Base-by-base conservation (phyloP, 2,113 vertebrate genomes). In the Xenopus laevis region DNA sequence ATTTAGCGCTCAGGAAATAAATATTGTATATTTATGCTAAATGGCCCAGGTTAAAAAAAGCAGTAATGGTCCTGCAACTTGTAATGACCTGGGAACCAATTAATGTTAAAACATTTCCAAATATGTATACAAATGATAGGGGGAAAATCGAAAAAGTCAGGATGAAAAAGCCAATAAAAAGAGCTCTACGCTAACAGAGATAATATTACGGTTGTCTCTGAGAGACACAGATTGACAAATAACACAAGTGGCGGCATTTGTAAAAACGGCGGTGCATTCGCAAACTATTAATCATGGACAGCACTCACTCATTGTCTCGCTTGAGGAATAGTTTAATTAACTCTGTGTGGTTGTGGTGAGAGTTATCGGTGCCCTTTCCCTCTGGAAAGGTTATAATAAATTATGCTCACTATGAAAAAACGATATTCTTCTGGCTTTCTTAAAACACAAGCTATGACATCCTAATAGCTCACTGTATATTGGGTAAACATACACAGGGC, bases 321-420 rank as follows among this genome's bases (percentile, higher is more conserved):
- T 16, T 68, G 72, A 67, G 55, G 59, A 60, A 67, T 74, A 13
- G 64, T 61, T 74, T 74, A 74, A 74, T 74, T 74, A 74, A 74
- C 65, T 74, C 44, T 74, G 27, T 27, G 23, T 40, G 30, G 30
- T 40, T 64, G 30, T 17, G 33, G 27, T 44, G 13, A 13, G 62
- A 64, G 21, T 64, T 64, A 11, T 62, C 2, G 53, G 66, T 63
- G 53, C 53, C 65, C 58, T 76, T 75, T 68, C 20, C 50, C n/a
- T 62, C 18, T 58, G 13, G 23, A 69, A 76, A 68, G 73, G 71
- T 73, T 64, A 73, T 57, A 58, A 66, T 73, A 64, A 66, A 73
- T 73, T 66, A 66, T 59, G 33, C n/a, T 65, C 52, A 40, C 40
- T 65, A n/a, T 59, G n/a, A 27, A 53, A 66, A 21, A 73, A 66